Percentiles rank a stretch among this genome's conserved stretches.
Evolutionary conservation across 1,140 invertebrate genomes (phyloP).

Genomic region (Drosophila parabipectinata): DNA sequence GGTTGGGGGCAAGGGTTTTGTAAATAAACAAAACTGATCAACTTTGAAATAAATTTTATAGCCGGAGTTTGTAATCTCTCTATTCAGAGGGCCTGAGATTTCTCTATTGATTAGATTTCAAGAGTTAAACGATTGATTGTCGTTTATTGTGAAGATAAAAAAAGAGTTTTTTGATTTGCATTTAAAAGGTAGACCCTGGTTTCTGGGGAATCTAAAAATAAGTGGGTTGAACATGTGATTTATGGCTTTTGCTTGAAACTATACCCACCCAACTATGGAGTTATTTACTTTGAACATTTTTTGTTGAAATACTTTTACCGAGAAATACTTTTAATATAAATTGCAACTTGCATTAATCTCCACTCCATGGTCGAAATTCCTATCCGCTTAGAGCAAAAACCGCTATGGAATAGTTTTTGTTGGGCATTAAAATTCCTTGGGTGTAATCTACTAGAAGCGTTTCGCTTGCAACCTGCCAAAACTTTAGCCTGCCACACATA

Average conservation of each 20-base stretch:
- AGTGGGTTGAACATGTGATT: neutral
- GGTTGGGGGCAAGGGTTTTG: conserved; percentile 31
- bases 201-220: neutral
- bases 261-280: neutral
- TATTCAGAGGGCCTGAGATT: conserved; percentile 22
- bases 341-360: conserved; percentile 32
- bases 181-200: neutral
- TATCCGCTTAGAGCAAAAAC: conserved; percentile 26
- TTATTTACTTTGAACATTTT: neutral
- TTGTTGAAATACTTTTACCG: neutral
- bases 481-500: conserved; percentile 36
- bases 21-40: conserved; percentile 61
- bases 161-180: neutral
- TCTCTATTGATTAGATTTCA: conserved; percentile 36
- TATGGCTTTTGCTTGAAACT: neutral
- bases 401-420: conserved; percentile 46
- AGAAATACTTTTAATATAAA: conserved; percentile 28
- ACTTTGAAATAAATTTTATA: conserved; percentile 32
- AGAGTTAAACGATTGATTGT: conserved; percentile 23
- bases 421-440: conserved; percentile 49
- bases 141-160: conserved; percentile 4
- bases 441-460: conserved; percentile 51
- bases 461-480: conserved; percentile 48
- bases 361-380: conserved; percentile 10
- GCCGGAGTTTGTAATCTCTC: conserved; percentile 39